Percentiles rank a stretch among this genome's conserved stretches.
phyloP scores from a whole-genome alignment of 2,797 vertebrate species.

The Chrosomus eos region DNA sequence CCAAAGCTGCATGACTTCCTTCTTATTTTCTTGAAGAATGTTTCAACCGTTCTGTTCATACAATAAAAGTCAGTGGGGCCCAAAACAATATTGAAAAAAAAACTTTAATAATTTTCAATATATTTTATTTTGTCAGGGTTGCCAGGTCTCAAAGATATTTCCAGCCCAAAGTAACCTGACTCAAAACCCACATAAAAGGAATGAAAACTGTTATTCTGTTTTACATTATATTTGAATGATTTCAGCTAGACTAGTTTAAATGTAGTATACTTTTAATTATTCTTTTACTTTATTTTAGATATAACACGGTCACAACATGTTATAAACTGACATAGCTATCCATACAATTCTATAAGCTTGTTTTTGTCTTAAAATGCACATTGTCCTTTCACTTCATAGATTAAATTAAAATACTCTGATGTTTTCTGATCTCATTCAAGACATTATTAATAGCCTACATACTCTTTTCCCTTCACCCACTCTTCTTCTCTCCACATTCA shows the following conservation, averaged over 20 bases:
- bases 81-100: background rate
- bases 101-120: no score
- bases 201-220: background rate
- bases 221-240: background rate
- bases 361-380: background rate
- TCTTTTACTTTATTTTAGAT: background rate
- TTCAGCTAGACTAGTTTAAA: background rate
- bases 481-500: background rate
- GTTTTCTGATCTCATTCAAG: background rate
- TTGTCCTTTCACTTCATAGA: background rate
- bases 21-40: background rate
- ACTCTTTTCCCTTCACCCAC: background rate
- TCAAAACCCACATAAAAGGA: no score
- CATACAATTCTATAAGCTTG: background rate
- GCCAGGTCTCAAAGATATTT: background rate
- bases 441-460: background rate
- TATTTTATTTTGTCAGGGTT: background rate
- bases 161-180: no score
- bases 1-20: background rate
- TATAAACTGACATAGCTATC: background rate
- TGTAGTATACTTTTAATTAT: background rate
- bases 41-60: background rate
- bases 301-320: background rate
- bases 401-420: background rate
- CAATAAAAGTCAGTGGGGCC: background rate